phyloP scores from a whole-genome alignment of 2,888 invertebrate genomes.

The Criorhina ranunculi region DNA sequence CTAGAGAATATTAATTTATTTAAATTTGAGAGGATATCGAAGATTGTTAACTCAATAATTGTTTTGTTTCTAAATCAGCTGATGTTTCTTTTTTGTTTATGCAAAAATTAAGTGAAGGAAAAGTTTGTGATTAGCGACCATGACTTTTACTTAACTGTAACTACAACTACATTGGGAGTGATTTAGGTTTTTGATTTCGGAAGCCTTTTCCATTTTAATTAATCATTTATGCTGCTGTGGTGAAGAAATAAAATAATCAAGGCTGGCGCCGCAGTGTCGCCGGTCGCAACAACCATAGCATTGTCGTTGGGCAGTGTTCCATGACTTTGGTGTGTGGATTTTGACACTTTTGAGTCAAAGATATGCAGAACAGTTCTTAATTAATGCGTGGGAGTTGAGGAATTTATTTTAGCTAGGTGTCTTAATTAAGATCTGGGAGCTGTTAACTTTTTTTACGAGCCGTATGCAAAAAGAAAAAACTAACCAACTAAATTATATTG shows the following conservation, averaged over 20 bases:
- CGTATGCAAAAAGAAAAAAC: neutral
- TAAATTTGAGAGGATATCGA: slow-evolving; percentile 5
- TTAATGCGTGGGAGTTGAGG: slow-evolving; percentile 36
- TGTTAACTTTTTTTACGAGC: neutral
- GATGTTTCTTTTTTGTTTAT: slow-evolving; percentile 1
- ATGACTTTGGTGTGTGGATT: slow-evolving; percentile 26
- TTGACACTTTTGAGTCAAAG: slow-evolving; percentile 10
- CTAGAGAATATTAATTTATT: slow-evolving; percentile 11
- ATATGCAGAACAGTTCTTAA: slow-evolving; percentile 29
- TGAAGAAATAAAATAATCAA: neutral
- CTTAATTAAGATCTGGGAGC: neutral
- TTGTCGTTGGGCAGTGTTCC: slow-evolving; percentile 7
- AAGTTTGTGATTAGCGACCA: neutral
- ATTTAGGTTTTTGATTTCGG: slow-evolving; percentile 14
- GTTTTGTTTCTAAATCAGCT: slow-evolving; percentile 7
- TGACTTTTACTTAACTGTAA: slow-evolving; percentile 11
- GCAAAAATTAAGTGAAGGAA: slow-evolving; percentile 5
- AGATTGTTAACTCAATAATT: neutral
- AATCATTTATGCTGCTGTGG: neutral
- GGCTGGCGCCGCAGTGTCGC: neutral
- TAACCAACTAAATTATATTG: neutral
- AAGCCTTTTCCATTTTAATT: slow-evolving; percentile 10
- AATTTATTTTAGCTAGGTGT: slow-evolving; percentile 11
- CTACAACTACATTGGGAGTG: neutral
- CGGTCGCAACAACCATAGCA: neutral